phyloP scores from a whole-genome alignment of 2,113 vertebrate genomes.

The Eclectus roratus region DNA sequence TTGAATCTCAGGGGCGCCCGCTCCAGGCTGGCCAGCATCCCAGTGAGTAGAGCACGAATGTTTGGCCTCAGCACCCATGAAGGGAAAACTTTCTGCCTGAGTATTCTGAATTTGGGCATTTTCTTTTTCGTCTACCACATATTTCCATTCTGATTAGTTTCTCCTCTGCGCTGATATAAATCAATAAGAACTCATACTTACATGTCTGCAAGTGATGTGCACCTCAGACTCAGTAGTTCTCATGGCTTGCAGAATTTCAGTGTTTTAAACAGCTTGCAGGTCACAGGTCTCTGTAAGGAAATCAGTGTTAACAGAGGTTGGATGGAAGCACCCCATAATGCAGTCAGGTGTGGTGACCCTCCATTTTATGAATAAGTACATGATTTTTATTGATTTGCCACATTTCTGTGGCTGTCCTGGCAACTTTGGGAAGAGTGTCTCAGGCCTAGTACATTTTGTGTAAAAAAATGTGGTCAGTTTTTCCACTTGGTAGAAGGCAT shows the following conservation, averaged over 20 bases:
- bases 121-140: constrained; percentile 70
- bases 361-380: neutral
- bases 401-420: neutral
- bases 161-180: neutral
- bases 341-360: neutral
- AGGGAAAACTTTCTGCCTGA: constrained; percentile 13
- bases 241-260: neutral
- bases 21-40: too few species aligned
- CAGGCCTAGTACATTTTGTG: neutral
- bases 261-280: neutral
- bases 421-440: neutral
- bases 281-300: neutral
- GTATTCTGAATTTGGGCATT: constrained; percentile 60
- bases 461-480: neutral
- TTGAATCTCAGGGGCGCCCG: too few species aligned
- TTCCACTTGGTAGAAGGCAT: neutral
- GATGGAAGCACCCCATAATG: neutral
- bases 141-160: neutral
- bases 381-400: neutral
- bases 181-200: neutral
- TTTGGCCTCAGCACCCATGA: too few species aligned
- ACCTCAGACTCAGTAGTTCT: neutral
- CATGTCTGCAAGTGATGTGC: neutral
- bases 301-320: neutral
- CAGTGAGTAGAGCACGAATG: too few species aligned